Evolutionary conservation across 1,140 invertebrate species (phyloP), one percentile per base, ranked within the genome.

Genomic region (Hydropsyche tenuis): DNA sequence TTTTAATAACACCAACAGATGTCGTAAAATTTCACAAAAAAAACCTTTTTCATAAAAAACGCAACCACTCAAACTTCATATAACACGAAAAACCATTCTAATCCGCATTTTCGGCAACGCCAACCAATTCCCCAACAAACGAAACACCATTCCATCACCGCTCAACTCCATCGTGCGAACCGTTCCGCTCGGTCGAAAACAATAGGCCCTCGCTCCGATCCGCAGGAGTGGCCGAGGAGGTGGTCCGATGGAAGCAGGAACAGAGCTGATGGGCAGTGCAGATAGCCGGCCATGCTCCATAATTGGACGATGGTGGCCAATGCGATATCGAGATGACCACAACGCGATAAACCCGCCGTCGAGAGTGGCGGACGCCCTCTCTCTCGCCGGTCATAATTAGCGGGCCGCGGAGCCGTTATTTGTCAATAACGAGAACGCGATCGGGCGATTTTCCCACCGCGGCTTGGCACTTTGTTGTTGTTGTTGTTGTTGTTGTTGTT

Each of bases 271-370:
- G 63, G 63, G 63, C 63, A 43, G 12, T 16, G 25, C 14, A 37
- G 63, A 65, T 65, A 42, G 7, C 25, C 6, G 37, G 30, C 23
- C 25, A 2, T 6, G 16, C 25, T 43, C 37, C 37, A 65, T 65
- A 65, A 65, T 65, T 65, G 63, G 63, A 65, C 37, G 63, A 65
- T 65, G 27, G 63, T 25, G 63, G 63, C 63, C 25, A 65, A 65
- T 65, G 20, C 63, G 30, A 65, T 20, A 65, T 65, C 27, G 63
- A 65, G 63, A 65, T 65, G 63, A 25, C 56, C n/a, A 22, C 4
- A 12, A 1, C 6, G 18, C 12, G 56, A 62, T 62, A 62, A 23
- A 62, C 56, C 11, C 16, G 12, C 12, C 20, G 3, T 20, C 16
- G 27, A 25, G 12, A 16, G 63, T 62, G 23, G 56, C 56, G 56